These are phyloP conservation scores for Epizoanthus stellaris DNA, from an alignment of 92 coral and sea anemone genomes.

Conservation along the genomic window DNA sequence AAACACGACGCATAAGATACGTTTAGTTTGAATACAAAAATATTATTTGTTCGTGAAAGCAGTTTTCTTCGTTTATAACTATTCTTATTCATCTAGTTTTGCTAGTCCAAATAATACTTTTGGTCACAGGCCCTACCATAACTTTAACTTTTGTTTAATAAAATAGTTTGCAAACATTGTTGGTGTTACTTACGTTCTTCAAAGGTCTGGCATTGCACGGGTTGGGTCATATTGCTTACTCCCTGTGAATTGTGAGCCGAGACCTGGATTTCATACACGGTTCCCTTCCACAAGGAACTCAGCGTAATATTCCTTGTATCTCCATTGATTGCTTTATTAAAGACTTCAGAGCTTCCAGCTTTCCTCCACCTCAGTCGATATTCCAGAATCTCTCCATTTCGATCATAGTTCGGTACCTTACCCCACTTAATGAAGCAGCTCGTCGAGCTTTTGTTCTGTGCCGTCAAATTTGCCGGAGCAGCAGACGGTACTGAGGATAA, in stretches of 20 bases:
- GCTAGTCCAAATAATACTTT: background rate
- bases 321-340: background rate
- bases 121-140: background rate
- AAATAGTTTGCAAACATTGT: background rate
- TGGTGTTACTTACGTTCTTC: conserved; percentile 14
- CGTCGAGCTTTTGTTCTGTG: conserved; percentile 15
- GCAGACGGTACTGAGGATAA: conserved; percentile 7
- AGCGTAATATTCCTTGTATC: conserved; percentile 7
- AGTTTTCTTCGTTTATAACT: too few relatives aligned
- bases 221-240: background rate
- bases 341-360: background rate
- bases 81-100: background rate
- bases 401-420: background rate
- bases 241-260: conserved; percentile 10
- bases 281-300: conserved; percentile 1
- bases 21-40: too few relatives aligned
- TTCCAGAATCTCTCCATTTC: conserved; percentile 14
- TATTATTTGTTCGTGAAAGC: too few relatives aligned
- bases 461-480: conserved; percentile 14
- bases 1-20: too few relatives aligned
- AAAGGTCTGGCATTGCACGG: conserved; percentile 24
- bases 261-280: conserved; percentile 35
- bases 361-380: conserved; percentile 17
- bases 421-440: conserved; percentile 35
- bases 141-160: background rate